Conservation (phyloP, 2,113 vertebrate species). For the Archocentrus centrarchus region DNA sequence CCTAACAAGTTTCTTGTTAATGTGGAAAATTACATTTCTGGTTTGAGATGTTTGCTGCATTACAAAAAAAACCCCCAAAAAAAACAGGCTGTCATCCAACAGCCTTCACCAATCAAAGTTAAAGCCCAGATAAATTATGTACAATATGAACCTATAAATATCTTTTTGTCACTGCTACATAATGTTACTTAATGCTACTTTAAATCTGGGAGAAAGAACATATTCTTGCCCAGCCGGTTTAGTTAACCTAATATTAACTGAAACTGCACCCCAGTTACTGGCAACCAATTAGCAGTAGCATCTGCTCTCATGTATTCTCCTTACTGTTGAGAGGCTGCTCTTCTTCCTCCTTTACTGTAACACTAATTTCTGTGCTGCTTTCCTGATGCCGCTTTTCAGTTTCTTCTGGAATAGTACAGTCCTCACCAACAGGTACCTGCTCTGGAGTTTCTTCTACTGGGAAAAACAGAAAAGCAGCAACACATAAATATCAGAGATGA, state of each 20-base stretch:
- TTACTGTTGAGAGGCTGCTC: conserved; percentile 61
- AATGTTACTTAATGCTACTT: neutral
- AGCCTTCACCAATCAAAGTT: neutral
- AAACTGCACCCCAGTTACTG: neutral
- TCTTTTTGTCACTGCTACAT: neutral
- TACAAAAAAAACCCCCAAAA: neutral
- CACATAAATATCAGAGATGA: neutral
- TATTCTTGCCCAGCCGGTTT: neutral
- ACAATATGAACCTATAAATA: neutral
- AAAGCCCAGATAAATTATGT: neutral
- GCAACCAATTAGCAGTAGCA: neutral
- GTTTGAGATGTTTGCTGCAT: neutral
- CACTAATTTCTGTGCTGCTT: conserved; percentile 49
- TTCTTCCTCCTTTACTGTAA: conserved; percentile 72
- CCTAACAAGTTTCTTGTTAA: too few species aligned
- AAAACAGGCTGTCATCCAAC: neutral
- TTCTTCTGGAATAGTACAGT: conserved; percentile 13
- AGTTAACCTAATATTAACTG: neutral
- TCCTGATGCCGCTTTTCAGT: conserved; percentile 34
- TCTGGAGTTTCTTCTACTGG: conserved; percentile 42
- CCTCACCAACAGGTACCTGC: conserved; percentile 24
- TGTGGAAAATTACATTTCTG: too few species aligned
- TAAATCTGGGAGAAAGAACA: neutral
- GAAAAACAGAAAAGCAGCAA: neutral
- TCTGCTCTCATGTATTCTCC: neutral